Conservation (phyloP, 2,888 invertebrate genomes). For the Myathropa florea region DNA sequence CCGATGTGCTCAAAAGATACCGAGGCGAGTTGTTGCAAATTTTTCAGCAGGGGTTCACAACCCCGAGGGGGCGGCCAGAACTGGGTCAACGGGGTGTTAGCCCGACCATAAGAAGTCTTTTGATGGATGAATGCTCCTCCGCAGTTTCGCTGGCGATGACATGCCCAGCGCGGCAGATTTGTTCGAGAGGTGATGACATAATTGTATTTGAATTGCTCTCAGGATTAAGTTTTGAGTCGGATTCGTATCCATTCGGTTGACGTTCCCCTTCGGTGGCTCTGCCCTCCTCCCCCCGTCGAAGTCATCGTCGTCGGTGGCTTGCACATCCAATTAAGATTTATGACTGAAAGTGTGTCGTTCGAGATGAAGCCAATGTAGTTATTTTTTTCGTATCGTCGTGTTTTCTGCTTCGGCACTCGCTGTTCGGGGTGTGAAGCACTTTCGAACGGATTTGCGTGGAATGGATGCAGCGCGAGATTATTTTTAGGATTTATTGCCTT, state of each 20-base stretch:
- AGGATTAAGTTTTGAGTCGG: conserved; percentile 55
- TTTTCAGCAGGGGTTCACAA: conserved; percentile 29
- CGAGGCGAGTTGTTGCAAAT: conserved; percentile 21
- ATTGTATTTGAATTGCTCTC: conserved; percentile 41
- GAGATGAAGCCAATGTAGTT: conserved; percentile 14
- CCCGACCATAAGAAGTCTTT: conserved; percentile 51
- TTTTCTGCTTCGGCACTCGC: neutral
- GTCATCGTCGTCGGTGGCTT: neutral
- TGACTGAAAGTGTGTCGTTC: neutral
- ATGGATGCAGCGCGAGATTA: conserved; percentile 2
- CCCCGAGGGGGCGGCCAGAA: conserved; percentile 25
- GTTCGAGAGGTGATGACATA: conserved; percentile 41
- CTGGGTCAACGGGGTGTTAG: conserved; percentile 65
- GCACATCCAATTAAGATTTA: conserved; percentile 1
- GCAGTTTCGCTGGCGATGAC: conserved; percentile 19
- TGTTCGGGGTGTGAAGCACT: neutral
- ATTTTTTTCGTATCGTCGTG: neutral
- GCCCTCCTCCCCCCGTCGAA: neutral
- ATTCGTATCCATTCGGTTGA: conserved; percentile 16
- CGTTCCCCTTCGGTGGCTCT: neutral
- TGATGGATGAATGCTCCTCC: conserved; percentile 50
- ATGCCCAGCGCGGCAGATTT: conserved; percentile 7
- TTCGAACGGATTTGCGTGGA: neutral
- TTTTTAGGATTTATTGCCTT: conserved; percentile 23
- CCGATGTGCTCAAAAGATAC: conserved; percentile 18